Conservation (phyloP, 2,888 invertebrate species). For the Phania funesta region DNA sequence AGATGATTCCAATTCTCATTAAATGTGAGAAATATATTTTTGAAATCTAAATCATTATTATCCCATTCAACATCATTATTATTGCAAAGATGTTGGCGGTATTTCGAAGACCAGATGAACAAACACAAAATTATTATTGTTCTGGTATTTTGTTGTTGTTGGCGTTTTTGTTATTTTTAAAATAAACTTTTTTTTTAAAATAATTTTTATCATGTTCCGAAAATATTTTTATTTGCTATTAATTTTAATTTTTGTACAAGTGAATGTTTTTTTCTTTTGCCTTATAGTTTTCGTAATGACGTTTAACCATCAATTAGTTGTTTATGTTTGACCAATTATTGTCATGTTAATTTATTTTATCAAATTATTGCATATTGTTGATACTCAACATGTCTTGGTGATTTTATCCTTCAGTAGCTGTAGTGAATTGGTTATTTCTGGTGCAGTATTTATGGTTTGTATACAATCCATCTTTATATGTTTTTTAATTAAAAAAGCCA, state of each 20-base stretch:
- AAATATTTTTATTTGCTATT: slow-evolving; percentile 13
- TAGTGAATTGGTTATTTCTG: too few relatives aligned
- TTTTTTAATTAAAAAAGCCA: too few relatives aligned
- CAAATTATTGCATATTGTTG: slow-evolving; percentile 37
- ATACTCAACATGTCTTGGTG: not conserved
- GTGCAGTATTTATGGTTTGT: too few relatives aligned
- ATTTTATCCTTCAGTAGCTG: not conserved
- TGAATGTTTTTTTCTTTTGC: slow-evolving; percentile 5
- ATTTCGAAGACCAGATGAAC: not conserved
- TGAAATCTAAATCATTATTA: slow-evolving; percentile 3
- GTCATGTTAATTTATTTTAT: slow-evolving; percentile 57
- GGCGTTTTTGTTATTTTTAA: not conserved
- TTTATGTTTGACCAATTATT: slow-evolving; percentile 55
- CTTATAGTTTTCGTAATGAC: slow-evolving; percentile 33
- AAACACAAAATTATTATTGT: not conserved
- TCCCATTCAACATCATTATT: not conserved
- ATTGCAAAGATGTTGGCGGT: not conserved
- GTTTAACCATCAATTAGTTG: slow-evolving; percentile 55
- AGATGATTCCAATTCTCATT: slow-evolving; percentile 44
- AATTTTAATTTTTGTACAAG: not conserved
- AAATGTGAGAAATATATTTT: slow-evolving; percentile 34
- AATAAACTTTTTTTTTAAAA: not conserved
- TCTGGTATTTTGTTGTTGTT: slow-evolving; percentile 12
- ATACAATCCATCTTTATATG: too few relatives aligned
- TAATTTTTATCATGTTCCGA: slow-evolving; percentile 8